phyloP scores from a whole-genome alignment of 2,113 vertebrate species.

The Chaetorhynchus papuensis region DNA sequence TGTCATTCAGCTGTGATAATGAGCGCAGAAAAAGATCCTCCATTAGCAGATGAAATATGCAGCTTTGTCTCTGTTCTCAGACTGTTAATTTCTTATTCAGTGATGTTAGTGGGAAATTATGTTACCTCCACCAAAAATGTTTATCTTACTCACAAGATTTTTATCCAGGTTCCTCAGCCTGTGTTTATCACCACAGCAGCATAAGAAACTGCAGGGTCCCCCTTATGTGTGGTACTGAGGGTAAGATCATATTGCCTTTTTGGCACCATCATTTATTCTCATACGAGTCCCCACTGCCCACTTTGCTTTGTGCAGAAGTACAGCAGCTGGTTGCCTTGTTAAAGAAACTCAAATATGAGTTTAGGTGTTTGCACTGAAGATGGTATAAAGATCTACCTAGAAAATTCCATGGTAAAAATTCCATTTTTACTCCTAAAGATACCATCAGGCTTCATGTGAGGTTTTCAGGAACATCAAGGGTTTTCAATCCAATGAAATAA shows the following conservation, averaged over 20 bases:
- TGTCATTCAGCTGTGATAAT: slow-evolving; percentile 48
- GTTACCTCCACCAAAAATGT: neutral
- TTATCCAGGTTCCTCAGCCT: neutral
- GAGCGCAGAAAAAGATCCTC: slow-evolving; percentile 10
- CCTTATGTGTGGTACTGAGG: neutral
- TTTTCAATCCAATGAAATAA: neutral
- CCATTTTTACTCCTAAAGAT: neutral
- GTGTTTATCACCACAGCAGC: neutral
- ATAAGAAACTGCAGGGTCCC: neutral
- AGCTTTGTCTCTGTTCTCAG: slow-evolving; percentile 23
- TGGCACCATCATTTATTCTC: neutral
- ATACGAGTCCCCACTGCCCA: neutral
- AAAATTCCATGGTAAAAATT: neutral
- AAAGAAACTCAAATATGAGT: neutral
- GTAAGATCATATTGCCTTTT: neutral
- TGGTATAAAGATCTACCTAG: neutral
- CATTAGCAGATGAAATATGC: slow-evolving; percentile 38
- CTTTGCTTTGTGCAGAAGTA: neutral
- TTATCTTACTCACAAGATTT: neutral
- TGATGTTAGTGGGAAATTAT: neutral
- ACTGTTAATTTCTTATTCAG: slow-evolving; percentile 34
- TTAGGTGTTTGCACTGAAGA: neutral
- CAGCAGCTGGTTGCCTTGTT: neutral
- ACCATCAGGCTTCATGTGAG: rapidly evolving
- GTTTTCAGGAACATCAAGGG: neutral